These are phyloP conservation scores for Triplophysa yarkandensis DNA, from an alignment of 2,797 vertebrate genomes.

Conservation along the genomic window DNA sequence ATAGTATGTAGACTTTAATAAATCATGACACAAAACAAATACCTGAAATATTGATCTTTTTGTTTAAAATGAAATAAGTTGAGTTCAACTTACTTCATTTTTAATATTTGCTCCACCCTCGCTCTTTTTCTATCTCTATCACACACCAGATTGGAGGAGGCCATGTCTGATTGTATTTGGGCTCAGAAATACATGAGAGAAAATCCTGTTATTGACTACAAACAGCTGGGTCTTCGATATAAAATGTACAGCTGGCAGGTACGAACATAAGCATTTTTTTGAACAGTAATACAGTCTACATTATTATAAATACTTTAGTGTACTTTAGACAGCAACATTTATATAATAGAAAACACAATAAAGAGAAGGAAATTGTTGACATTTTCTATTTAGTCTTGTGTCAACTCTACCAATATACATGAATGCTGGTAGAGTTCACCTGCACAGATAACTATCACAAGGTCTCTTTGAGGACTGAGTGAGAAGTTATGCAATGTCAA, in stretches of 20 bases:
- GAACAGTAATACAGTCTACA: not conserved
- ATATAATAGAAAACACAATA: too few species aligned
- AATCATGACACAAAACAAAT: not conserved
- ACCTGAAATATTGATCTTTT: conserved; percentile 8
- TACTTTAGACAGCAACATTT: not conserved
- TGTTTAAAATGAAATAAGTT: conserved; percentile 7
- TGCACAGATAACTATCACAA: conserved; percentile 58
- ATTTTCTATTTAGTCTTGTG: conserved; percentile 42
- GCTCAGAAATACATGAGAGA: conserved; percentile 83
- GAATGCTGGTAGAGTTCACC: conserved; percentile 44
- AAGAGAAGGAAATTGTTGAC: conserved; percentile 20
- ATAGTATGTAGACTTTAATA: not conserved
- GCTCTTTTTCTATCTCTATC: conserved; percentile 7
- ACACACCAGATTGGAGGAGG: conserved; percentile 79
- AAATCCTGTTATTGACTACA: conserved; percentile 87
- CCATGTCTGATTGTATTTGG: conserved; percentile 80
- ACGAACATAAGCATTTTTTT: not conserved
- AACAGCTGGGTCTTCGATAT: conserved; percentile 85
- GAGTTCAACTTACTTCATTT: too few species aligned
- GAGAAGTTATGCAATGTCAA: conserved; percentile 40
- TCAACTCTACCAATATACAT: conserved; percentile 33
- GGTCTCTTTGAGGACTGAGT: conserved; percentile 54
- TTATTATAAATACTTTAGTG: too few species aligned
- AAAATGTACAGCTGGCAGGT: conserved; percentile 91
- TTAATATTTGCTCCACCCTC: not conserved